phyloP scores from a whole-genome alignment of 2,797 vertebrate species.

The Hydrocynus forskahlii region DNA sequence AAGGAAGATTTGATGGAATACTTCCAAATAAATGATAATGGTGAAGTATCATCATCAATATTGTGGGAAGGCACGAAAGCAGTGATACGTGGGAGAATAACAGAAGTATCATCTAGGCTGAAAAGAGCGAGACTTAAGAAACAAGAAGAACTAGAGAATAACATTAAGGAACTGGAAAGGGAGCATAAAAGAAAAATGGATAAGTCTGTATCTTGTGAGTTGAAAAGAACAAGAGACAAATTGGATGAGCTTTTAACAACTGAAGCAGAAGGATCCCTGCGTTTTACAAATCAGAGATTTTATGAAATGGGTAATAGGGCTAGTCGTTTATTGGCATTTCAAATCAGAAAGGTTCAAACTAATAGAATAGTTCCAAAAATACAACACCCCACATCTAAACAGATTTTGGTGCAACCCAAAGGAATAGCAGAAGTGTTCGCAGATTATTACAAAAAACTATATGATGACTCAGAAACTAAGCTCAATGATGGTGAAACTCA shows the following conservation, averaged over 20 bases:
- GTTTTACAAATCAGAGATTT: conserved; percentile 31
- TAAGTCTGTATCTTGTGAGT: not conserved
- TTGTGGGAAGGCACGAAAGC: too few species aligned
- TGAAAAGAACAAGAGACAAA: not conserved
- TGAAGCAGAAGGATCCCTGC: conserved; percentile 36
- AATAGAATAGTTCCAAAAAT: conserved; percentile 23
- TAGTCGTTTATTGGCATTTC: conserved; percentile 28
- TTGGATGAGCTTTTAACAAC: conserved; percentile 34
- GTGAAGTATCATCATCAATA: too few species aligned
- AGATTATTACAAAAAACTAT: conserved; percentile 37
- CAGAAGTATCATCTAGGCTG: too few species aligned
- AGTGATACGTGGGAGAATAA: too few species aligned
- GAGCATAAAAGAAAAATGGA: not conserved
- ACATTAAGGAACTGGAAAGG: not conserved
- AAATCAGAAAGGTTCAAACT: conserved; percentile 20
- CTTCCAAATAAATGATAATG: too few species aligned
- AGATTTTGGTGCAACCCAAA: conserved; percentile 11
- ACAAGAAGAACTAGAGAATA: conserved; percentile 10
- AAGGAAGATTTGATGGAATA: not conserved
- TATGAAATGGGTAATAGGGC: conserved; percentile 48
- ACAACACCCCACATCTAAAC: not conserved
- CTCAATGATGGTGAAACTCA: not conserved
- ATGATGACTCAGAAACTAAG: conserved; percentile 3
- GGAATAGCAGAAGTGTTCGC: conserved; percentile 35
- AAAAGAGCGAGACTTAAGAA: not conserved